These are phyloP conservation scores for Gymnothorax reevesii DNA, from an alignment of 2,797 vertebrate species.

Conservation along the genomic window DNA sequence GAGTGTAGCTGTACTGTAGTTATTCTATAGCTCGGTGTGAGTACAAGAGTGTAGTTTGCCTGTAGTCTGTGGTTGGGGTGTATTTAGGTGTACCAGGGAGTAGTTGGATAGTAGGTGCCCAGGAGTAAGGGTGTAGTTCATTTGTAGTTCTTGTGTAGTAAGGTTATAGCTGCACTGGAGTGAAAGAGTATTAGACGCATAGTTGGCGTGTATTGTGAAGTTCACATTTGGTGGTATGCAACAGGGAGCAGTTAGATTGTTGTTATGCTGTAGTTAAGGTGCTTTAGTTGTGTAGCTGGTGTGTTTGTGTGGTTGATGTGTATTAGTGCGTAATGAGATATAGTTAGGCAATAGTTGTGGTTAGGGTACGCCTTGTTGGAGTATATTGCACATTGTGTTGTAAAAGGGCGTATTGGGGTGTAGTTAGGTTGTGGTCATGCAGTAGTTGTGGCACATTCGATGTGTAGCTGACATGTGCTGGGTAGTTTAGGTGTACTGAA, in stretches of 20 bases:
- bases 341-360: background rate
- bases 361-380: too few species aligned
- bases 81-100: too few species aligned
- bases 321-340: background rate
- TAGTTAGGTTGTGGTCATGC: background rate
- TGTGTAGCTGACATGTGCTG: too few species aligned
- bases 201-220: background rate
- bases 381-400: too few species aligned
- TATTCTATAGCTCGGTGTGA: too few species aligned
- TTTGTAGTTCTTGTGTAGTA: background rate
- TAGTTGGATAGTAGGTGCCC: too few species aligned
- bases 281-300: background rate
- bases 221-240: background rate
- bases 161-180: background rate
- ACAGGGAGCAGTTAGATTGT: background rate
- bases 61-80: too few species aligned
- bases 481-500: background rate
- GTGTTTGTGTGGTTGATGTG: too few species aligned
- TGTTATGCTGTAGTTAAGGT: background rate
- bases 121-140: background rate
- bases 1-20: too few species aligned
- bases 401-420: background rate
- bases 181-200: background rate
- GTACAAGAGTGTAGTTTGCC: too few species aligned
- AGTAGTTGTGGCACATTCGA: too few species aligned